phyloP scores from a whole-genome alignment of 2,113 vertebrate species.

The Zosterops borbonicus region DNA sequence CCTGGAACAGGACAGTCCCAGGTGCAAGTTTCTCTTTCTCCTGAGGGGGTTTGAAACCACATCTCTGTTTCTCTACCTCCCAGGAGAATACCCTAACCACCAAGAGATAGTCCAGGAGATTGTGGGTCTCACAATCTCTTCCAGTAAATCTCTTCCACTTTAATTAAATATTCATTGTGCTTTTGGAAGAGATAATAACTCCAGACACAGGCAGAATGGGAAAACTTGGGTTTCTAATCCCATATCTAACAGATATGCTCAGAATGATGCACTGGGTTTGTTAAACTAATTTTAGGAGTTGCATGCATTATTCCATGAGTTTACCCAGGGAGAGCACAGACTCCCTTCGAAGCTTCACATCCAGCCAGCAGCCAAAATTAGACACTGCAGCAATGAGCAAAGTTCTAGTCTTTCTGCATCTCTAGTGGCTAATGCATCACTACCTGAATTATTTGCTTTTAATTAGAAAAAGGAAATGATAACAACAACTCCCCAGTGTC shows the following conservation, averaged over 20 bases:
- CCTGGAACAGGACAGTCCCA: slow-evolving; percentile 20
- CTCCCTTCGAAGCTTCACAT: neutral
- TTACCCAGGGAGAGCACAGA: neutral
- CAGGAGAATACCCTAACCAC: slow-evolving; percentile 59
- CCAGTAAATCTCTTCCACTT: slow-evolving; percentile 20
- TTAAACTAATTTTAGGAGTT: neutral
- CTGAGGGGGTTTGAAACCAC: slow-evolving; percentile 49
- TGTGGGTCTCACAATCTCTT: slow-evolving; percentile 36
- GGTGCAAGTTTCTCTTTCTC: slow-evolving; percentile 50
- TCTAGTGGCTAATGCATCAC: neutral
- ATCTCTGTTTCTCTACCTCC: slow-evolving; percentile 51
- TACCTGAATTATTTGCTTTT: slow-evolving; percentile 23
- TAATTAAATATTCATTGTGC: slow-evolving; percentile 58
- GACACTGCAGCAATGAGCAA: neutral
- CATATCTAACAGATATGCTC: neutral
- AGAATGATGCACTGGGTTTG: neutral
- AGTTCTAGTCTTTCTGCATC: neutral
- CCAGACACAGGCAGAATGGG: neutral
- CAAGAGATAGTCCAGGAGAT: slow-evolving; percentile 42
- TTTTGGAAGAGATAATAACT: slow-evolving; percentile 5
- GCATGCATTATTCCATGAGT: neutral
- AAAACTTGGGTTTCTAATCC: neutral
- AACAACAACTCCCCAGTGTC: neutral
- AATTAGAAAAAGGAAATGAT: slow-evolving; percentile 11
- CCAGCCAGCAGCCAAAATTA: neutral